Base-by-base conservation (phyloP, 2,888 invertebrate species). In the Quadriops clusia region DNA sequence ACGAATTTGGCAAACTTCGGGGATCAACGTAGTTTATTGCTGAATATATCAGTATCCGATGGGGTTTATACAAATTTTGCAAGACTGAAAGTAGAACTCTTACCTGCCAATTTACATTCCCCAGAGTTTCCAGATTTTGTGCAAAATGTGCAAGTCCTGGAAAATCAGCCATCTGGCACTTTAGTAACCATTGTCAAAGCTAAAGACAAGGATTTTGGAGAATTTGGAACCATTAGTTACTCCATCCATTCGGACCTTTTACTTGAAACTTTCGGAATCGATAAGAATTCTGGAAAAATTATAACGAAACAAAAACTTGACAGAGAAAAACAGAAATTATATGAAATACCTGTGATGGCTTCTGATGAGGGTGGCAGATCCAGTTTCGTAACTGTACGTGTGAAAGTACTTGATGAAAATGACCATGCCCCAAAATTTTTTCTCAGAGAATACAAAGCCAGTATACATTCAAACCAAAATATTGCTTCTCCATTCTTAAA, bases 11-110 rank as follows among this genome's bases (percentile, higher is more conserved):
- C 83, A 38, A 77, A 77, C 50, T 77, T 79, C 44, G 72, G 74
- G 3, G 74, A 77, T 27, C 65, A 70, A 40, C 68, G 72, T 28
- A 63, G 68, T 30, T 75, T 77, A 49, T 62, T 74, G 36, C 68
- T 95, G 35, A 95, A 95, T 65, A 79, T 95, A 17, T 93, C 93
- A 2, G 94, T 90, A 20, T 86, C 87, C 32, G 95, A 97, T 65
- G 94, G 94, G 17, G 87, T 94, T 18, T 93, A 90, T 63, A 90
- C 89, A 5, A 83, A 77, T 41, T 93, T 84, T 61, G 77, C 89
- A 2, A 67, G 85, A 41, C 70, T 86, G 9, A 82, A 82, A 63
- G 77, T 87, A 27, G 72, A 80, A 48, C 69, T 81, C 38, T 63
- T 82, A 34, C 77, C 86, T 5, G 77, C 82, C 37, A 93, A 93